Conservation (phyloP, 2,113 vertebrate species). For the Aplodontia rufa region DNA sequence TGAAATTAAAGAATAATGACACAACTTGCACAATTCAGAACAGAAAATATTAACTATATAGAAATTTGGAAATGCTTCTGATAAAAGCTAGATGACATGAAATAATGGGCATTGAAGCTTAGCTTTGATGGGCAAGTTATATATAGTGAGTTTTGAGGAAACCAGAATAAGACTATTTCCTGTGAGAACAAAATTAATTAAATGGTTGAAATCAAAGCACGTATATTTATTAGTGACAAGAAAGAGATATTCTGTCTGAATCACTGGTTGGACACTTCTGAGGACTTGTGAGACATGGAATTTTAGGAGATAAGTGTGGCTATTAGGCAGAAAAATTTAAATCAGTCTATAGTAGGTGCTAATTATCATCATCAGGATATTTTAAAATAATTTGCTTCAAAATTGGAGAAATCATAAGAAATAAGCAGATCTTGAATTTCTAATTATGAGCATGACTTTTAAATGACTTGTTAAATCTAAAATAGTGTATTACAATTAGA, state of each 20-base stretch:
- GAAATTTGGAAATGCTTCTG: background rate
- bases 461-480: constrained; percentile 38
- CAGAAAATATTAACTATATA: background rate
- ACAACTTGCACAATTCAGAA: background rate
- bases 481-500: constrained; percentile 29
- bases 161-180: background rate
- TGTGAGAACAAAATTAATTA: background rate
- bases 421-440: constrained; percentile 27
- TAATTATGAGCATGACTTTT: constrained; percentile 26
- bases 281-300: background rate
- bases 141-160: background rate
- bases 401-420: constrained; percentile 49
- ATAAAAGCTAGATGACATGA: background rate
- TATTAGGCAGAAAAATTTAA: constrained; percentile 32
- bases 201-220: background rate
- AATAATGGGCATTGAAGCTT: background rate
- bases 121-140: background rate
- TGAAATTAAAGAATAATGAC: background rate
- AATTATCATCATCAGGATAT: constrained; percentile 42
- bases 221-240: background rate
- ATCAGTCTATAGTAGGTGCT: background rate
- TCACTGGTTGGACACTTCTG: background rate
- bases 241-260: background rate
- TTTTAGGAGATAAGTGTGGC: background rate
- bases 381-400: constrained; percentile 66